Conservation (phyloP, 2,113 vertebrate genomes). For the Phoenicopterus ruber region DNA sequence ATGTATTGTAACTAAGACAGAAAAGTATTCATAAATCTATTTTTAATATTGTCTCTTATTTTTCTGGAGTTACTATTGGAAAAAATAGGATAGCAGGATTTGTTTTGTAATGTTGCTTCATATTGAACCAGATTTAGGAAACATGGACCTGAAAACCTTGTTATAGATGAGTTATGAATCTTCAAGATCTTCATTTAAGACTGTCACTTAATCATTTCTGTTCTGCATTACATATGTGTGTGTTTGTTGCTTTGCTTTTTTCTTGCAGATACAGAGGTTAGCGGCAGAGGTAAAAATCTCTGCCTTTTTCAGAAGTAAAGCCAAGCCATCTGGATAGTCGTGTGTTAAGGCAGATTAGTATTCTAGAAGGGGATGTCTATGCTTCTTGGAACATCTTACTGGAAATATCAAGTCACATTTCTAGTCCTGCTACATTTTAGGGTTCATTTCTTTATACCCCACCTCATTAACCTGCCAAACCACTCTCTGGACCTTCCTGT, state of each 20-base stretch:
- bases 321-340: background rate
- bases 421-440: background rate
- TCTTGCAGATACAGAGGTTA: background rate
- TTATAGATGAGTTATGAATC: background rate
- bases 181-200: background rate
- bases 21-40: background rate
- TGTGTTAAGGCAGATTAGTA: background rate
- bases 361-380: background rate
- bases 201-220: background rate
- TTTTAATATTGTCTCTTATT: background rate
- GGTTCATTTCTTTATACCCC: background rate
- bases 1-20: background rate
- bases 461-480: background rate
- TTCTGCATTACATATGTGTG: rapidly evolving
- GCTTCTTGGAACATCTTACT: background rate
- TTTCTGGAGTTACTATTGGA: background rate
- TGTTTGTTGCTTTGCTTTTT: background rate
- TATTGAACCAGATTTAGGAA: background rate
- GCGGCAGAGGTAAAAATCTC: background rate
- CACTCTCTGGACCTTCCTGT: background rate
- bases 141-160: background rate
- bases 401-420: background rate
- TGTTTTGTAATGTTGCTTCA: background rate
- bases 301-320: background rate
- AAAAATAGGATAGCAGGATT: background rate